Base-by-base conservation (phyloP, 2,888 invertebrate genomes). In the Dioctria rufipes region DNA sequence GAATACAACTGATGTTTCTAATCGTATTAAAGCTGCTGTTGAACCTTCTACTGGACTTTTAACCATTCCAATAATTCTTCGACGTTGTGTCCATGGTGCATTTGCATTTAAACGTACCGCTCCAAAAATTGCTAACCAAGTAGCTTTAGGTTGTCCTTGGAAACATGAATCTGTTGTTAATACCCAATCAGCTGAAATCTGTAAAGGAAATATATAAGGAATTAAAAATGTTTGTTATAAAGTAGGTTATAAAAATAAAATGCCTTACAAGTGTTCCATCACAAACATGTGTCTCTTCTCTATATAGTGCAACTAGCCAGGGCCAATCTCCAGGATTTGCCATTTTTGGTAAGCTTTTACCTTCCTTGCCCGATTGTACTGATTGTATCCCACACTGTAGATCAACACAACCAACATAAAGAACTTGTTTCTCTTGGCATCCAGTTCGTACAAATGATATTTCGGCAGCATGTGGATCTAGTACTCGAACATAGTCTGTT, bases 21-120 rank as follows among this genome's bases (percentile, higher is more conserved):
- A 89, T 83, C 96, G 94, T 61, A 96, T 92, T 80, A 96, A 88
- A 0, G 95, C 96, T 4, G 96, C 91, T 83, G 95, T 95, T 84
- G 96, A 96, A 39, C 96, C 96, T 88, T 96, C 96, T 0, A 96
- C 95, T 0, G 96, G 96, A 0, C 96, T 96, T 84, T 96, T 95
- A 13, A 95, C 93, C 94, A 96, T 95, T 46, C 96, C 96, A 4
- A 96, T 92, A 77, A 96, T 94, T 80, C 95, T 91, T 73, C 95
- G 91, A 84, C 96, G 95, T 87, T 96, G 96, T 84, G 95, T 95
- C 96, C 96, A 96, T 0, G 97, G 96, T 0, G 96, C 93, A 1
- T 93, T 93, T 82, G 95, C 94, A 61, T 94, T 92, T 61, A 95
- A 91, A 66, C 96, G 92, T 0, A 95, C 93, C 5, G 93, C 91